Evolutionary conservation across 2,797 vertebrate genomes (phyloP).

Genomic region (Gymnothorax javanicus): DNA sequence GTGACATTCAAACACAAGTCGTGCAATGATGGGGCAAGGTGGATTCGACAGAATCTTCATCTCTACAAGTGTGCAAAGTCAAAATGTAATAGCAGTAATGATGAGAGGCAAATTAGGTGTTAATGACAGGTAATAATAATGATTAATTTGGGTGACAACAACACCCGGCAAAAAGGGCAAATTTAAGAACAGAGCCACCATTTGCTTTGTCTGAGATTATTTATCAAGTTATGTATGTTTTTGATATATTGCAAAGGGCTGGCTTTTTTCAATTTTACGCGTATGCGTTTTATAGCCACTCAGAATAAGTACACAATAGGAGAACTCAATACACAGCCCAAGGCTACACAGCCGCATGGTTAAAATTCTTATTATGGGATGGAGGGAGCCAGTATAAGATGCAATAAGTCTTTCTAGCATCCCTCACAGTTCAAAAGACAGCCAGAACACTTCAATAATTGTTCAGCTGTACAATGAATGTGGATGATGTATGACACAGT

Average conservation of each 20-base stretch:
- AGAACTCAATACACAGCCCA: background rate
- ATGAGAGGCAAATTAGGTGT: slow-evolving; percentile 8
- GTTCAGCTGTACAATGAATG: slow-evolving; percentile 22
- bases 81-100: slow-evolving; percentile 10
- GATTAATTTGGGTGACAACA: slow-evolving; percentile 18
- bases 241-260: background rate
- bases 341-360: background rate
- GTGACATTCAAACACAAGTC: background rate
- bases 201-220: slow-evolving; percentile 14
- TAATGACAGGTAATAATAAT: slow-evolving; percentile 23
- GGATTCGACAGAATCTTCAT: background rate
- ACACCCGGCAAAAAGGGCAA: background rate
- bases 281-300: background rate
- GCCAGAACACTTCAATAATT: slow-evolving; percentile 33
- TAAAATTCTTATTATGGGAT: background rate
- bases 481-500: slow-evolving; percentile 41
- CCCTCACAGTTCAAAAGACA: slow-evolving; percentile 42
- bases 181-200: slow-evolving; percentile 20
- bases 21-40: background rate
- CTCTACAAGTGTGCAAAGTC: slow-evolving; percentile 16
- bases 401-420: slow-evolving; percentile 36
- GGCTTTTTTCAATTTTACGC: background rate
- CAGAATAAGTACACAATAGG: background rate
- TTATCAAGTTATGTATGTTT: background rate
- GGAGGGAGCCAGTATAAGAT: background rate